phyloP scores from a whole-genome alignment of 2,888 invertebrate genomes.

The Elysia crispata region DNA sequence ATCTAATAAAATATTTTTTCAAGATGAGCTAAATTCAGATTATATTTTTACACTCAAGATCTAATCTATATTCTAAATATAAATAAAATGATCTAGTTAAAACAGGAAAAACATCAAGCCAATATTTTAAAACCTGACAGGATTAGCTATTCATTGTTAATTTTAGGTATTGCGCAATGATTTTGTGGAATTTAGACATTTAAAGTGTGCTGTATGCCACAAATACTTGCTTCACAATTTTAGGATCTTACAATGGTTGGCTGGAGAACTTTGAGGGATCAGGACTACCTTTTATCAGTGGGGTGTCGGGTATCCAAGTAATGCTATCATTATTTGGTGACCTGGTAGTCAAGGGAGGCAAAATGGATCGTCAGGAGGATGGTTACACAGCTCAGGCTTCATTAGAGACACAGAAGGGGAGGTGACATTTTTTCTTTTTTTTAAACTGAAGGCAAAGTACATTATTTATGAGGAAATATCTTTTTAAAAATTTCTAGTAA shows the following conservation, averaged over 20 bases:
- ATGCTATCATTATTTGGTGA: constrained; percentile 61
- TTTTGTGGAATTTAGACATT: no score
- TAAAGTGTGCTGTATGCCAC: no score
- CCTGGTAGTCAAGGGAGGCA: constrained; percentile 56
- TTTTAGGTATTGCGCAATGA: no score
- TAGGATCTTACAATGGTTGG: constrained; percentile 67
- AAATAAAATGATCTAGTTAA: no score
- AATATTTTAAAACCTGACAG: no score
- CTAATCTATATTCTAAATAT: no score
- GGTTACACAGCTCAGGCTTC: constrained; percentile 56
- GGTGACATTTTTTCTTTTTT: constrained; percentile 46
- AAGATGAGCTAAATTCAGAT: no score
- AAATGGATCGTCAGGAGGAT: constrained; percentile 53
- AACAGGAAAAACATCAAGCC: no score
- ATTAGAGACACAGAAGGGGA: constrained; percentile 54
- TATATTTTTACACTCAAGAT: no score
- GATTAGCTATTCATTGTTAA: no score
- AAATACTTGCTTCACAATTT: background rate
- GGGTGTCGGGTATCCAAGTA: constrained; percentile 58
- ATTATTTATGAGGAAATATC: background rate
- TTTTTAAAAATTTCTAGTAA: background rate
- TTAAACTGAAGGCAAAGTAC: background rate
- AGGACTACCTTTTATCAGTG: constrained; percentile 61
- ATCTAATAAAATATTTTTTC: no score
- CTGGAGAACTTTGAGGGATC: constrained; percentile 60